Conservation (phyloP, 2,113 vertebrate genomes). For the Upupa epops region DNA sequence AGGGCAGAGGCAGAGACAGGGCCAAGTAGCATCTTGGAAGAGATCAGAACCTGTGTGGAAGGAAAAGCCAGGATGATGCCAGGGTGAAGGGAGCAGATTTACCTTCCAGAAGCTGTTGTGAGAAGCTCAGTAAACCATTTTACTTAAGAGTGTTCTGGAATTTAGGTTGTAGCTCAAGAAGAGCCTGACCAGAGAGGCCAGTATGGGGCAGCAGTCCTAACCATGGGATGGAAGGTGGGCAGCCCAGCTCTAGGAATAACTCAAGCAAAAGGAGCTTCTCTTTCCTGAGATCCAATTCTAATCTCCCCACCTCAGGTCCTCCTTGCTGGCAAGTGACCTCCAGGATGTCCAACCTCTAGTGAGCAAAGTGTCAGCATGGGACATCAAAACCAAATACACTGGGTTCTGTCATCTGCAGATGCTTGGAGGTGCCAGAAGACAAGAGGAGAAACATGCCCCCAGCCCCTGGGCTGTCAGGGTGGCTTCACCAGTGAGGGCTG, state of each 20-base stretch:
- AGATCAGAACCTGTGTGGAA: background rate
- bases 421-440: background rate
- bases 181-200: background rate
- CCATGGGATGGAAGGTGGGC: background rate
- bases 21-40: fast-evolving
- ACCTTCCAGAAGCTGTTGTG: background rate
- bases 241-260: background rate
- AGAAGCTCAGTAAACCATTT: background rate
- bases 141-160: background rate
- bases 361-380: background rate
- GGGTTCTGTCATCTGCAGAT: background rate
- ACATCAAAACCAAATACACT: background rate
- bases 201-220: background rate
- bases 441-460: background rate
- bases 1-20: background rate
- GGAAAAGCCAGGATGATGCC: background rate
- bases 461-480: background rate
- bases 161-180: background rate
- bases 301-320: background rate
- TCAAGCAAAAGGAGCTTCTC: background rate
- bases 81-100: background rate
- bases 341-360: fast-evolving
- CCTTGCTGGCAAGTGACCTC: background rate
- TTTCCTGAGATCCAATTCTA: background rate
- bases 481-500: background rate